Evolutionary conservation across 2,113 vertebrate species (phyloP), one percentile per base, ranked within the genome.

Genomic region (Anoplopoma fimbria): DNA sequence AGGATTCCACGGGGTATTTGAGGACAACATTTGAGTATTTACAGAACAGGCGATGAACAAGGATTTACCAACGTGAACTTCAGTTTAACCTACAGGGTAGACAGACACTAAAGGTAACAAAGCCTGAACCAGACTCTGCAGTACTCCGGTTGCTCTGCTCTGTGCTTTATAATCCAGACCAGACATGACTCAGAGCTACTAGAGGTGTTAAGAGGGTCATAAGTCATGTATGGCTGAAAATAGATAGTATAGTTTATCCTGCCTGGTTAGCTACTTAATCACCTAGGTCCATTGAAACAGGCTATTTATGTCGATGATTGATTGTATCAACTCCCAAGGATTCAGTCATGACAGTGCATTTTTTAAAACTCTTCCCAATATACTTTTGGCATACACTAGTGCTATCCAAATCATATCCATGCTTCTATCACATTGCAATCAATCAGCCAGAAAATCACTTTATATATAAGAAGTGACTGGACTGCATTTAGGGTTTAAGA

Each of bases 231-330:
- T 73, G 62, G 84, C 90, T 90, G 87, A 86, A 90, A 93, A 93
- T 93, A 92, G 93, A 90, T 88, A 86, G 82, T 86, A 89, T 90
- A 91, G 89, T 88, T 93, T 91, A 91, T 91, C 74, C 87, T 89
- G 82, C 79, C 78, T 84, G 87, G 78, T 89, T 92, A 89, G 86
- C 87, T 80, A 89, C 84, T 93, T 90, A 83, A 91, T 92, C 91
- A 92, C 88, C 13, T 75, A 57, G 47, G 76, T 83, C 81, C 81
- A 70, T 75, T 81, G 84, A 90, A 83, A 82, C 74, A 40, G 86
- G 77, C 89, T 92, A 92, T 91, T 93, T 91, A 90, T 90, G 86
- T 71, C 73, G 3, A 42, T 86, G 90, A 92, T 80, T 81, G 77
- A 91, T 92, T 69, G 74, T 60, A 79, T 81, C 72, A 80, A 79